Conservation (phyloP, 2,113 vertebrate genomes). For the Pholis gunnellus region DNA sequence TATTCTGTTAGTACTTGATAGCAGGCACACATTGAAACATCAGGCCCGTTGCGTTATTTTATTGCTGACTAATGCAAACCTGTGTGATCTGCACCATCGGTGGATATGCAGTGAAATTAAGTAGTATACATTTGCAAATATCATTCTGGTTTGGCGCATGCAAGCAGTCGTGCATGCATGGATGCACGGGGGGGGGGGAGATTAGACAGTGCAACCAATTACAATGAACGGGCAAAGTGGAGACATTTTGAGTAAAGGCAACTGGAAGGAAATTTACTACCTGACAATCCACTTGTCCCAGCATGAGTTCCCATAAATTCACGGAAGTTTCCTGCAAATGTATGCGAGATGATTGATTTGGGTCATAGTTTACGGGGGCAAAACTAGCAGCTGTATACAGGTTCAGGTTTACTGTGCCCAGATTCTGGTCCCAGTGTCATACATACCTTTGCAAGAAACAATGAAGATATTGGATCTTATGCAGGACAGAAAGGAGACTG, state of each 20-base stretch:
- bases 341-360: slow-evolving; percentile 83
- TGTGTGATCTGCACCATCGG: slow-evolving; percentile 18
- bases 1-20: slow-evolving; percentile 62
- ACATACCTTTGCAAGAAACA: slow-evolving; percentile 80
- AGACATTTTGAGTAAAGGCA: slow-evolving; percentile 54
- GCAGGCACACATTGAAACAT: slow-evolving; percentile 16
- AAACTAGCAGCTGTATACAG: not conserved
- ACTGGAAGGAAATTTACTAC: slow-evolving; percentile 82
- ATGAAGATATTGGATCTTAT: slow-evolving; percentile 80
- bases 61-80: slow-evolving; percentile 16
- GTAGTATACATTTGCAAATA: not conserved
- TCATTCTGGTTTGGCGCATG: slow-evolving; percentile 46
- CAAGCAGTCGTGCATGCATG: slow-evolving; percentile 60
- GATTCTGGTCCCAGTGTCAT: slow-evolving; percentile 35
- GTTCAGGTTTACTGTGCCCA: slow-evolving; percentile 7
- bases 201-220: slow-evolving; percentile 59
- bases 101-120: not conserved
- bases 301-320: slow-evolving; percentile 87
- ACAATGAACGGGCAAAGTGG: slow-evolving; percentile 46
- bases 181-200: slow-evolving; percentile 34
- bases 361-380: slow-evolving; percentile 54
- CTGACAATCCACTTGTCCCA: slow-evolving; percentile 85
- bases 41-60: slow-evolving; percentile 1
- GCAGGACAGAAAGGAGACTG: slow-evolving; percentile 68
- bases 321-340: slow-evolving; percentile 87